phyloP scores from a whole-genome alignment of 2,888 invertebrate species.

The Microctonus aethiopoides region DNA sequence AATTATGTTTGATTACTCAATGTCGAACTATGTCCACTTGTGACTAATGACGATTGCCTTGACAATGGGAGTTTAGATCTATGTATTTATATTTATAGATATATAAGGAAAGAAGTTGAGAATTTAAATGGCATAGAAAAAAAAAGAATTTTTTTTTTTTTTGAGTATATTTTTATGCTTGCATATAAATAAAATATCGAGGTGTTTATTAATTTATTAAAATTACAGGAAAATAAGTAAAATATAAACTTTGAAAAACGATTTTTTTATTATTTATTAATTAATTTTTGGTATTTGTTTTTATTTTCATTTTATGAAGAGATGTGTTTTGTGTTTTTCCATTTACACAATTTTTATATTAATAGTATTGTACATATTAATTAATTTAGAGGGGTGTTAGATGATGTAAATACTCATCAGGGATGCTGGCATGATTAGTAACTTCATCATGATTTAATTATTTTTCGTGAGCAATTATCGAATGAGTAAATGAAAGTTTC shows the following conservation, averaged over 20 bases:
- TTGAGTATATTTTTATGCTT: no score
- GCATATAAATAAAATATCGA: no score
- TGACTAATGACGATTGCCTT: not conserved
- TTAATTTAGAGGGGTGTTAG: not conserved
- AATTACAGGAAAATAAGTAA: no score
- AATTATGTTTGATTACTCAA: not conserved
- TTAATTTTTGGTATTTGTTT: no score
- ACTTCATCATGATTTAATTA: not conserved
- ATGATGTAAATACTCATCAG: not conserved
- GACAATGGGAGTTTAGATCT: not conserved
- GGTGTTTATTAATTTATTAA: no score
- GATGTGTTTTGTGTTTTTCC: no score
- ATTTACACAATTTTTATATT: not conserved
- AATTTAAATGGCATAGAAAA: no score
- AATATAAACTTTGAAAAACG: no score
- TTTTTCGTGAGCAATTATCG: conserved; percentile 52
- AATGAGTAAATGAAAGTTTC: conserved; percentile 49
- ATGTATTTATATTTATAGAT: conserved; percentile 4
- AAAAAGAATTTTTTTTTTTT: no score
- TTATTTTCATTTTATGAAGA: no score
- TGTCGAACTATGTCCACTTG: not conserved
- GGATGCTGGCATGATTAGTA: not conserved
- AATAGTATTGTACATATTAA: not conserved
- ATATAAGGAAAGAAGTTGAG: not conserved
- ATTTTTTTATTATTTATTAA: no score